A percentile compares a stretch with the other conserved stretches of the same genome.
Conservation (phyloP, 2,888 invertebrate genomes). For the Hemaris fuciformis region DNA sequence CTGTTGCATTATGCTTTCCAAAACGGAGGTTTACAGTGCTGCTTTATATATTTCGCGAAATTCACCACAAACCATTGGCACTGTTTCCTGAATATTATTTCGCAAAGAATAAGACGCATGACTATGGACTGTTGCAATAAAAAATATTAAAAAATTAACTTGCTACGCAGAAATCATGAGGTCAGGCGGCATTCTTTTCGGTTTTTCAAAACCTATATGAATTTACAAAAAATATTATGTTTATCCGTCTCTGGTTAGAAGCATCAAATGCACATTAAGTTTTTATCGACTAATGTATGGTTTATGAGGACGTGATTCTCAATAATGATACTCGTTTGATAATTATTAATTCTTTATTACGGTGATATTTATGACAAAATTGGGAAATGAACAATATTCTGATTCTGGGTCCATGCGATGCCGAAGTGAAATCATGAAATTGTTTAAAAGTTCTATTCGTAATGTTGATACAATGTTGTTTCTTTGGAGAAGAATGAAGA, state of each 20-base stretch:
- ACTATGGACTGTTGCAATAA: not conserved
- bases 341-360: not conserved
- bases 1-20: not conserved
- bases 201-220: not conserved
- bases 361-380: not conserved
- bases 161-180: not conserved
- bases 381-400: not conserved
- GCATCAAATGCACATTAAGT: conserved; percentile 62
- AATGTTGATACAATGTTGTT: too few relatives aligned
- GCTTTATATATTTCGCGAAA: not conserved
- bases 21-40: not conserved
- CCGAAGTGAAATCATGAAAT: not conserved
- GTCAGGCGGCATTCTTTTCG: not conserved
- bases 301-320: conserved; percentile 63
- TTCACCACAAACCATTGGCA: not conserved
- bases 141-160: too few relatives aligned
- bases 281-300: conserved; percentile 23
- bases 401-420: not conserved
- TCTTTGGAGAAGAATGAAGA: too few relatives aligned
- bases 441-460: too few relatives aligned
- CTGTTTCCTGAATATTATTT: too few relatives aligned
- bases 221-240: not conserved
- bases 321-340: conserved; percentile 34
- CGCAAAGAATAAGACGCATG: not conserved
- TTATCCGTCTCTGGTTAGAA: conserved; percentile 26